Evolutionary conservation across 2,888 invertebrate genomes (phyloP), one percentile per base, ranked within the genome.

Genomic region (Hirtodrosophila alboralis): DNA sequence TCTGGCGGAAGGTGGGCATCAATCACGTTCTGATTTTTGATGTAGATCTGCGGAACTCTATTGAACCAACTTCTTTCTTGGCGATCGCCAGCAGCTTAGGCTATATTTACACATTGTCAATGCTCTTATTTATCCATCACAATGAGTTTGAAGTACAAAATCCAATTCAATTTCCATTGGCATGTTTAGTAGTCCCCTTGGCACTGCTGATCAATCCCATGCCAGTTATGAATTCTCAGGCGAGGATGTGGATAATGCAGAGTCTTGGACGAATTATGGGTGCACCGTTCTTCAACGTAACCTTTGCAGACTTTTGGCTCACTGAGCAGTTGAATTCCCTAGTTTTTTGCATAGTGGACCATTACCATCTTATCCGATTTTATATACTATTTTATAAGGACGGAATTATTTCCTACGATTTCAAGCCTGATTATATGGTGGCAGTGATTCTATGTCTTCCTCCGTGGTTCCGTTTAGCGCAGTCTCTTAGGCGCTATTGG

Each of bases 251-350:
- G 98, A 93, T 97, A 6, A 90, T 98, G 16, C 93, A 94, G 89
- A 94, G 97, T 75, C 91, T 67, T 14, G 94, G 94, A 66, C 93
- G 95, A 37, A 94, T 97, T 51, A 80, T 97, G 14, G 93, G 94
- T 30, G 96, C 98, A 0, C 98, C 98, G 10, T 96, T 97, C 86
- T 94, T 95, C 88, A 95, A 95, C 64, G 98, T 98, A 6, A 93
- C 95, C 18, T 98, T 98, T 88, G 97, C 97, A 2, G 98, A 98
- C 91, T 98, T 98, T 92, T 98, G 98, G 98, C 93, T 98, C 88
- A 98, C 69, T 3, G 98, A 98, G 91, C 98, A 98, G 90, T 92
- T 98, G 86, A 98, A 97, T 90, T 98, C 98, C 51, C 92, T 99
- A 67, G 95, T 93, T 0, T 94, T 94, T 0, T 95, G 96, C 3